Evolutionary conservation across 2,888 invertebrate species (phyloP).

Genomic region (Habroteleia sp.): DNA sequence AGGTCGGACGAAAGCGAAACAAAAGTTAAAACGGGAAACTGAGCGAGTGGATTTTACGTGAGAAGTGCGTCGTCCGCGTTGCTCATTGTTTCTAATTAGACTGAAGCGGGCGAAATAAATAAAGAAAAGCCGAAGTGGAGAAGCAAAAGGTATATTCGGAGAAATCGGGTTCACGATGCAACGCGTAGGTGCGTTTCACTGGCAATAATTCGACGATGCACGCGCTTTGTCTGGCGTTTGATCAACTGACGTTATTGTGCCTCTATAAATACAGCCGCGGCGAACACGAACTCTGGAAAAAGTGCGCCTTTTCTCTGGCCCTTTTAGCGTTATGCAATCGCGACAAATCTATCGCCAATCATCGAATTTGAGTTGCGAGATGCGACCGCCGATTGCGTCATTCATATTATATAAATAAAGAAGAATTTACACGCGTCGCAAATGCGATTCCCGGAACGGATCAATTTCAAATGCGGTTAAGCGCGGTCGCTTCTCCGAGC

Average conservation of each 20-base stretch:
- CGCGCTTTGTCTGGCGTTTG: conserved; percentile 69
- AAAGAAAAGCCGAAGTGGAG: conserved; percentile 14
- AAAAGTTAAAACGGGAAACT: conserved; percentile 28
- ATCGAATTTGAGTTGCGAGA: conserved; percentile 21
- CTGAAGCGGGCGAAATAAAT: conserved; percentile 37
- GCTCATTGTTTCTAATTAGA: conserved; percentile 48
- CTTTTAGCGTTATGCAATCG: conserved; percentile 27
- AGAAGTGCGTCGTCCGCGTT: conserved; percentile 13
- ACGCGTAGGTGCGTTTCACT: conserved; percentile 49
- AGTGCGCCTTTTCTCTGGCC: conserved; percentile 67
- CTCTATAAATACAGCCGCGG: conserved; percentile 67
- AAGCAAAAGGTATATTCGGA: conserved; percentile 23
- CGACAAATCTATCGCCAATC: conserved; percentile 24
- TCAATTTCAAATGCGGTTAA: conserved; percentile 13
- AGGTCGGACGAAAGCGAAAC: conserved; percentile 26
- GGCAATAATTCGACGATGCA: conserved; percentile 60
- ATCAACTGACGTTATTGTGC: conserved; percentile 73
- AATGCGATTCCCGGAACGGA: conserved; percentile 24
- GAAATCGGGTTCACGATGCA: conserved; percentile 23
- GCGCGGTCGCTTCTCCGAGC: background rate
- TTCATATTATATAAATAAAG: conserved; percentile 30
- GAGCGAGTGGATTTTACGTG: conserved; percentile 11
- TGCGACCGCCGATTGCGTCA: conserved; percentile 23
- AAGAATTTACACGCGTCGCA: conserved; percentile 5
- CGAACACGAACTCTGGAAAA: conserved; percentile 64